These are phyloP conservation scores for Spodoptera litura DNA, from an alignment of 1,140 invertebrate species.

Conservation along the genomic window DNA sequence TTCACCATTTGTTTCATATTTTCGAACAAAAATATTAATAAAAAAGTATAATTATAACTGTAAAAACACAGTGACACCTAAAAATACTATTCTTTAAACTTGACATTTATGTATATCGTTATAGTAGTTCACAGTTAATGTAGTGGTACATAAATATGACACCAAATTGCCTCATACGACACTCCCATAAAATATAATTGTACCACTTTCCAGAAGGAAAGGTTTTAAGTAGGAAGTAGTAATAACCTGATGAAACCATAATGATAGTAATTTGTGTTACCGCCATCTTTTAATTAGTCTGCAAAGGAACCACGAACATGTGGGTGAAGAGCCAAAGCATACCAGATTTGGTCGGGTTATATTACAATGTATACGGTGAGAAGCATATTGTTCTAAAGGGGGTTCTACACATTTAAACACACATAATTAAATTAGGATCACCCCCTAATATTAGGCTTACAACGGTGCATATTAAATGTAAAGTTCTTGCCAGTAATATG, in stretches of 20 bases:
- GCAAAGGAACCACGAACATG: slow-evolving; percentile 60
- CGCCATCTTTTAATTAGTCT: slow-evolving; percentile 66
- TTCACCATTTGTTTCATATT: too few species aligned
- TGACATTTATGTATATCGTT: too few species aligned
- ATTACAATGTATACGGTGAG: background rate
- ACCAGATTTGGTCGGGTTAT: slow-evolving; percentile 48
- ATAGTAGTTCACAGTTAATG: too few species aligned
- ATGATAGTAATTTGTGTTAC: slow-evolving; percentile 69
- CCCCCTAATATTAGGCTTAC: too few species aligned
- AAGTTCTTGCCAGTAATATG: background rate
- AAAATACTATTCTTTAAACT: too few species aligned
- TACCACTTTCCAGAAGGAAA: slow-evolving; percentile 49
- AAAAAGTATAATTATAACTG: too few species aligned
- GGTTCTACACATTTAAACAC: background rate
- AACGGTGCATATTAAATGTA: too few species aligned
- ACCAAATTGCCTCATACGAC: slow-evolving; percentile 11
- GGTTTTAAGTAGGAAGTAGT: slow-evolving; percentile 61
- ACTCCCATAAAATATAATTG: slow-evolving; percentile 49
- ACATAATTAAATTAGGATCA: too few species aligned
- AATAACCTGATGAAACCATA: slow-evolving; percentile 68
- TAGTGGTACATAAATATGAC: slow-evolving; percentile 4
- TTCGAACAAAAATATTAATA: too few species aligned
- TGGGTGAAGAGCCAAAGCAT: slow-evolving; percentile 24
- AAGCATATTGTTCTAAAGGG: background rate
- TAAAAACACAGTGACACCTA: too few species aligned